phyloP scores from a whole-genome alignment of 2,113 vertebrate species.

The Capreolus pygargus region DNA sequence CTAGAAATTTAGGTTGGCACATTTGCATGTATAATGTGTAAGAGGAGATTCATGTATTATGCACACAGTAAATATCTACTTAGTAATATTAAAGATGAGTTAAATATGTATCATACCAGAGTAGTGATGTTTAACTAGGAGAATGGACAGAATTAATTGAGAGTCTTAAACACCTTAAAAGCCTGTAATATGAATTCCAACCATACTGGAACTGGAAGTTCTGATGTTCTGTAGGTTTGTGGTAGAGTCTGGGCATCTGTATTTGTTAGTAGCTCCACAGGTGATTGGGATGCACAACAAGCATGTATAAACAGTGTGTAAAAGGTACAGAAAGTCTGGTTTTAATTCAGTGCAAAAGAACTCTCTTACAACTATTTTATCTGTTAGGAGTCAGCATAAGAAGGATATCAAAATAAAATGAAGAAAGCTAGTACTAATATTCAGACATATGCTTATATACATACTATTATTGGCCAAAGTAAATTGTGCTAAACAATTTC shows the following conservation, averaged over 20 bases:
- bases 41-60: background rate
- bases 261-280: background rate
- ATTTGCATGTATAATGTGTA: background rate
- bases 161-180: background rate
- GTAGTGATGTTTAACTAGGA: background rate
- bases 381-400: background rate
- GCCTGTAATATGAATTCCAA: background rate
- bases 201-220: background rate
- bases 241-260: background rate
- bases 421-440: background rate
- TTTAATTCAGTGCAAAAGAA: background rate
- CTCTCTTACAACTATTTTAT: background rate
- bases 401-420: background rate
- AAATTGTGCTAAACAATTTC: background rate
- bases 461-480: background rate
- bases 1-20: background rate
- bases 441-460: background rate
- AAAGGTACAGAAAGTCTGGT: background rate
- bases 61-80: background rate
- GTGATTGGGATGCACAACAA: background rate
- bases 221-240: background rate
- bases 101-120: background rate
- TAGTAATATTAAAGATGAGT: background rate
- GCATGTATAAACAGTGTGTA: background rate
- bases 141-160: background rate